Evolutionary conservation across 2,113 vertebrate genomes (phyloP).

Genomic region (Cnemophilus loriae): DNA sequence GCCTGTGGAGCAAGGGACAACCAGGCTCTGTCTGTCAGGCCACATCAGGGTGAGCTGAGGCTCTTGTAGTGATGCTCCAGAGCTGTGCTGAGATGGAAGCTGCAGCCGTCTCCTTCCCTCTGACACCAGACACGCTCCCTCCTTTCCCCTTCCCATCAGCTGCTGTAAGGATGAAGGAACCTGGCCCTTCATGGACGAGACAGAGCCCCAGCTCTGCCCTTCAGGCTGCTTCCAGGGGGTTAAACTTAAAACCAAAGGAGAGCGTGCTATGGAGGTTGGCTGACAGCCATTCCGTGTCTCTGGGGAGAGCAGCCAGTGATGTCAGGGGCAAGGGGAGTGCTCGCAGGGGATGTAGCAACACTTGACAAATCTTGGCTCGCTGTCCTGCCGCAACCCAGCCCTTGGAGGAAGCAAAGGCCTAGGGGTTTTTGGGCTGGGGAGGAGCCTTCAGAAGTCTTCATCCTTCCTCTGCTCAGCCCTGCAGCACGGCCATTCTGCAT

Average conservation of each 20-base stretch:
- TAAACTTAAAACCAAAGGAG: not conserved
- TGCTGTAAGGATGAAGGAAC: not conserved
- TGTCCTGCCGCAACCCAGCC: not conserved
- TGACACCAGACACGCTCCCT: not conserved
- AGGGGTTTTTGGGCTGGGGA: not conserved
- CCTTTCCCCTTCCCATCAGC: not conserved
- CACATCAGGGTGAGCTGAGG: not conserved
- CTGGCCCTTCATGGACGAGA: rapidly evolving
- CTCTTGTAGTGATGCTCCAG: not conserved
- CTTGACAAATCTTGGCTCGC: not conserved
- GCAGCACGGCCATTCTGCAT: not conserved
- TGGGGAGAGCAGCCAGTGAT: not conserved
- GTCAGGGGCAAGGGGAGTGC: not conserved
- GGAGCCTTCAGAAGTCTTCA: not conserved
- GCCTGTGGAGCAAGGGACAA: not conserved
- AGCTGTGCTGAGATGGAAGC: not conserved
- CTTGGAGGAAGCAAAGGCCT: not conserved
- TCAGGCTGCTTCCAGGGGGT: not conserved
- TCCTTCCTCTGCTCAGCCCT: not conserved
- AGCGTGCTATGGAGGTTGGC: not conserved
- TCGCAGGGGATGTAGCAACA: not conserved
- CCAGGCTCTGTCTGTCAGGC: not conserved
- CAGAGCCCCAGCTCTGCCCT: not conserved
- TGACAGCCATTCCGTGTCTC: not conserved
- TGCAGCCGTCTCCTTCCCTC: not conserved